Evolutionary conservation across 30 jellyfish, hydroid and myxozoan species (phyloP).

Genomic region (Nemopilema nomurai): DNA sequence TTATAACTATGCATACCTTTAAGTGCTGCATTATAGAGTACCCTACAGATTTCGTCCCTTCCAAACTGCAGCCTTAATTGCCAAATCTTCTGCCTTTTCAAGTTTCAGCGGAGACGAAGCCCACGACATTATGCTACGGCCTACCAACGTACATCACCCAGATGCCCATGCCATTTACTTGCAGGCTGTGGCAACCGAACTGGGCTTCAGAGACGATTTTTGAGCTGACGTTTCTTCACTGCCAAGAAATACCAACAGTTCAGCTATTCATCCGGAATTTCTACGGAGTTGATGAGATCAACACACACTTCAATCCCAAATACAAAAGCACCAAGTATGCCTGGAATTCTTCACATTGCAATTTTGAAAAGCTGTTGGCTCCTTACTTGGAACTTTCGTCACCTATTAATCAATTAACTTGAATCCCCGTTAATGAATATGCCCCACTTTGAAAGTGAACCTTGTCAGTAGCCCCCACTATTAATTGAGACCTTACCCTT

Average conservation of each 20-base stretch:
- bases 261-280: conserved; percentile 49
- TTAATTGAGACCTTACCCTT: no score
- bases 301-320: conserved; percentile 49
- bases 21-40: no score
- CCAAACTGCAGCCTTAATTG: not conserved
- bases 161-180: conserved; percentile 22
- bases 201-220: conserved; percentile 65
- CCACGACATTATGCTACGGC: conserved; percentile 44
- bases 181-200: conserved; percentile 68
- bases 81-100: not conserved
- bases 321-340: conserved; percentile 32
- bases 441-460: no score
- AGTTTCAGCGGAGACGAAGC: conserved; percentile 29
- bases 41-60: not conserved
- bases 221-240: conserved; percentile 51
- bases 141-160: conserved; percentile 46
- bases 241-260: conserved; percentile 52
- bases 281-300: conserved; percentile 57
- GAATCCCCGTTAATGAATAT: no score
- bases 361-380: no score
- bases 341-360: not conserved
- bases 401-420: no score
- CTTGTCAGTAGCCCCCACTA: no score
- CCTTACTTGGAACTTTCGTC: no score
- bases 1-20: no score